Percentiles rank a stretch among this genome's conserved stretches.
Evolutionary conservation across 2,888 invertebrate species (phyloP).

Genomic region (Trichogramma evanescens): DNA sequence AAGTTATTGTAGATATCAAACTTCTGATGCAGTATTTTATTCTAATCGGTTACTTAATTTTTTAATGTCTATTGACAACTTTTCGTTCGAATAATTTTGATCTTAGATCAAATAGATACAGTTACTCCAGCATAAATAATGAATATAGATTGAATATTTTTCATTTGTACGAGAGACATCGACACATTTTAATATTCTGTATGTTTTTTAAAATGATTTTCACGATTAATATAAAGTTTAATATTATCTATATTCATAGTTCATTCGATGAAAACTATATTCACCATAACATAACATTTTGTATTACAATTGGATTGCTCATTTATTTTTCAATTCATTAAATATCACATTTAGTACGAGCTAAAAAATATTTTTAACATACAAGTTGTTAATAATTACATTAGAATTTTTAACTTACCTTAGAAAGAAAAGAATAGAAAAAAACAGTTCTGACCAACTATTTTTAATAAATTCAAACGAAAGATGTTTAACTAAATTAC

Average conservation of each 20-base stretch:
- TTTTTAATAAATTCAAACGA: slow-evolving; percentile 18
- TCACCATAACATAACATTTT: slow-evolving; percentile 28
- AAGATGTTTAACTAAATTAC: slow-evolving; percentile 26
- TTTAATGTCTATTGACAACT: too few relatives aligned
- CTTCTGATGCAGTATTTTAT: too few relatives aligned
- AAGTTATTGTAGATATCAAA: too few relatives aligned
- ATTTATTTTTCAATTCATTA: slow-evolving; percentile 48
- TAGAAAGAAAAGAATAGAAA: too few relatives aligned
- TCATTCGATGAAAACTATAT: slow-evolving; percentile 25
- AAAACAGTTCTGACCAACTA: neutral
- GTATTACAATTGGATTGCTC: slow-evolving; percentile 48
- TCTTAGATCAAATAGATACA: too few relatives aligned
- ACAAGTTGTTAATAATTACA: slow-evolving; percentile 31
- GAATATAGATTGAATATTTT: slow-evolving; percentile 11
- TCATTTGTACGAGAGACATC: slow-evolving; percentile 44
- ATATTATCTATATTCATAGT: slow-evolving; percentile 24
- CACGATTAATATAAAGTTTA: slow-evolving; percentile 29
- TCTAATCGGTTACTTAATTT: too few relatives aligned
- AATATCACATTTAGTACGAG: slow-evolving; percentile 48
- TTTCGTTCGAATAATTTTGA: too few relatives aligned
- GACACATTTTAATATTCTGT: slow-evolving; percentile 34
- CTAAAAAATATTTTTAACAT: slow-evolving; percentile 50
- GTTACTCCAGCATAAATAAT: too few relatives aligned
- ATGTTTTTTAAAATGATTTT: slow-evolving; percentile 26
- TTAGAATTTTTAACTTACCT: too few relatives aligned